Conservation (phyloP, 2,113 vertebrate genomes). For the Arizona elegans region DNA sequence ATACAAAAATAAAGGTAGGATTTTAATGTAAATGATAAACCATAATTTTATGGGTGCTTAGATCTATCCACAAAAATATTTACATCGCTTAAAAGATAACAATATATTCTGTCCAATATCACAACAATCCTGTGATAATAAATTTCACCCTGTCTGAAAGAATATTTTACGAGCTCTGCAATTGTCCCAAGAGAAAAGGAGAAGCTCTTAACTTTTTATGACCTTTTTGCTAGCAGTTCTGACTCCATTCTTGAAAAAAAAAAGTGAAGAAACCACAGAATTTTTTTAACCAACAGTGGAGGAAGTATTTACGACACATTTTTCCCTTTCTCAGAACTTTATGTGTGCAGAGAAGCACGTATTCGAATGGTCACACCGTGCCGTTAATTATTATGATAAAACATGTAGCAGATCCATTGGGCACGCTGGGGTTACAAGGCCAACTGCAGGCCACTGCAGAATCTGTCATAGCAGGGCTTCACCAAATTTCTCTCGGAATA, state of each 20-base stretch:
- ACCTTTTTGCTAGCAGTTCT: neutral
- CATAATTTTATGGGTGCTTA: neutral
- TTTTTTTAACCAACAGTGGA: neutral
- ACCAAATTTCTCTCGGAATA: neutral
- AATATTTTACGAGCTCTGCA: neutral
- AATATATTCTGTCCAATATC: neutral
- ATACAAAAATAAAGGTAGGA: neutral
- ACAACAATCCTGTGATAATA: neutral
- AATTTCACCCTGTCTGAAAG: neutral
- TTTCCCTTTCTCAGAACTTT: neutral
- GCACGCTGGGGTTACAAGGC: constrained; percentile 31
- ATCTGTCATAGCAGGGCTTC: constrained; percentile 29
- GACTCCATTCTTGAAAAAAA: neutral
- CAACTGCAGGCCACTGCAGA: constrained; percentile 25
- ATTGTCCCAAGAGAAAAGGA: neutral
- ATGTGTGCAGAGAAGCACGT: constrained; percentile 24
- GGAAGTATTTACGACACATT: constrained; percentile 22
- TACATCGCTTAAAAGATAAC: neutral
- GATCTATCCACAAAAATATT: neutral
- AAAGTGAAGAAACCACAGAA: constrained; percentile 10
- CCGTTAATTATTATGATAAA: constrained; percentile 43
- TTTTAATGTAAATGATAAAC: neutral
- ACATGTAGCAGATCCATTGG: constrained; percentile 49
- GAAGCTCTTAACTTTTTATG: neutral
- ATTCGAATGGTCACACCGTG: neutral